Evolutionary conservation across 2,113 vertebrate genomes (phyloP), one percentile per base, ranked within the genome.

Genomic region (Coptodon rendalli): DNA sequence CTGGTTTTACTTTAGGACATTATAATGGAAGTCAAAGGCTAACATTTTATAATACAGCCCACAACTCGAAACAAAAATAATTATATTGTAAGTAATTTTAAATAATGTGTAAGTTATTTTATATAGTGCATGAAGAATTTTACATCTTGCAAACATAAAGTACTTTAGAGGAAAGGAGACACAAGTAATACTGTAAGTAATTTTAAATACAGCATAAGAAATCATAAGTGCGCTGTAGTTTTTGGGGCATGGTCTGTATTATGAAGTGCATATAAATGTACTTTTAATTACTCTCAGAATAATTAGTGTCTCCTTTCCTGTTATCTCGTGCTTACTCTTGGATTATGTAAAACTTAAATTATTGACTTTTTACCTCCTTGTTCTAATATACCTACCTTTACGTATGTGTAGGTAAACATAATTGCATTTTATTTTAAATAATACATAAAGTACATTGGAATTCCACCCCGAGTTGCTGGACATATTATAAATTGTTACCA

Each of bases 171-270:
- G 34, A 66, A 36, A 36, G 17, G 17, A 38, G 31, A 13, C 61
- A 66, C 31, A 66, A 19, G 36, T 1, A 8, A 66, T 36, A 63
- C 9, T n/a, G 31, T n/a, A 63, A 36, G 59, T 63, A n/a, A 36
- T 63, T 36, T 63, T 63, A 63, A 63, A n/a, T 66, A 66, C 6
- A 66, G 31, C 17, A 38, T 38, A 66, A n/a, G 34, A 38, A 66
- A 66, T 66, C 29, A 17, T 0, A 31, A 34, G 57, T 61, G 16
- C 5, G 5, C 57, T 61, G 57, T 61, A 17, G 8, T 34, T 61
- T 61, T 34, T 1, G 0, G 29, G 29, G 29, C 9, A 19, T 34
- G 9, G 29, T 29, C 56, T 29, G 17, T 36, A 36, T 0, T 63
- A 7, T 63, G 29, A 19, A 63, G 59, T 63, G 31, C 29, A 63